Evolutionary conservation across 2,888 invertebrate species (phyloP), one percentile per base, ranked within the genome.

Genomic region (Eristalis tenax): DNA sequence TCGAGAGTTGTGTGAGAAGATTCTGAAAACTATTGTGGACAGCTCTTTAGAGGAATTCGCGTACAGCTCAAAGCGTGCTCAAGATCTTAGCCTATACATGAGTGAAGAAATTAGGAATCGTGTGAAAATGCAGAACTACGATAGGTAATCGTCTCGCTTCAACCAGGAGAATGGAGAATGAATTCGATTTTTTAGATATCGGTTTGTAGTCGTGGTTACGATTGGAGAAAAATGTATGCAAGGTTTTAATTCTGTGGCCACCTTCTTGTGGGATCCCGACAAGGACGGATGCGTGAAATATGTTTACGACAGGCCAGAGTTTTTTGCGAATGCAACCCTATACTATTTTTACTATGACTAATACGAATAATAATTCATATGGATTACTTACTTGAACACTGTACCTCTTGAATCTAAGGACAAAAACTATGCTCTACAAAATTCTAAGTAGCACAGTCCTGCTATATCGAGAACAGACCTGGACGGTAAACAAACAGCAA

Each of bases 201-300:
- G 92, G 64, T 91, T 91, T 15, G 89, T 93, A 63, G 92, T 92
- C 61, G 79, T 92, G 66, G 92, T 93, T 6, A 91, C 91, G 35
- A 91, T 93, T 81, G 93, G 93, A 2, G 92, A 93, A 89, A 90
- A 91, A 73, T 90, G 90, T 57, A 91, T 92, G 91, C 93, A 93
- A 89, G 91, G 92, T 28, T 90, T 90, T 69, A 90, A 90, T 78
- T 91, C 91, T 3, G 89, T 91, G 83, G 90, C 90, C 0, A 91
- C 91, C 66, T 93, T 92, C 84, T 82, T 93, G n/a, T 93, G 93
- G 93, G 93, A 93, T 88, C 90, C 91, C 11, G 91, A 91, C 8
- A 91, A 90, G 40, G 93, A 93, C 85, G 92, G 91, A 4, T 91
- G 91, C 71, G 89, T 93, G 23, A 90, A 91, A 26, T 91, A 92